A percentile compares a stretch with the other conserved stretches of the same genome.
Evolutionary conservation across 2,888 invertebrate genomes (phyloP).

Genomic region (Eudemis profundana): DNA sequence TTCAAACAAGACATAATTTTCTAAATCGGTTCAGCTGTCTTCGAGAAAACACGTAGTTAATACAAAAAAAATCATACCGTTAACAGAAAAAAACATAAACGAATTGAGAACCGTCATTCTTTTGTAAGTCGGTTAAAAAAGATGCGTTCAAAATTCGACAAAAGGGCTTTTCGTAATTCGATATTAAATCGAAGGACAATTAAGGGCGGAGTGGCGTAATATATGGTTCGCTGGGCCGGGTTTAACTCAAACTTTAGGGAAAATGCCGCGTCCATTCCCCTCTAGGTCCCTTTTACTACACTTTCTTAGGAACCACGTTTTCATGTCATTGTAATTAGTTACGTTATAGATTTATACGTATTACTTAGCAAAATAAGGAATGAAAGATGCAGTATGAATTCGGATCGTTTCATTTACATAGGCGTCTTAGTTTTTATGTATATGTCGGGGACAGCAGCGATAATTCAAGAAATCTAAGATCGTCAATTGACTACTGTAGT

Average conservation of each 20-base stretch:
- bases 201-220: slow-evolving; percentile 24
- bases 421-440: too few species aligned
- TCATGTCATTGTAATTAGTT: slow-evolving; percentile 18
- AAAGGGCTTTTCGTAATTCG: neutral
- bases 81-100: too few species aligned
- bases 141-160: neutral
- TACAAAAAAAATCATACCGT: too few species aligned
- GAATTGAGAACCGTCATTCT: too few species aligned
- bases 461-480: too few species aligned
- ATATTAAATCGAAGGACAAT: slow-evolving; percentile 28
- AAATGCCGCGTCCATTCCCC: slow-evolving; percentile 10
- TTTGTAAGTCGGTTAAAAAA: neutral
- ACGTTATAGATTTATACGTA: slow-evolving; percentile 23
- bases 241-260: slow-evolving; percentile 23
- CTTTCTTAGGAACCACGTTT: slow-evolving; percentile 26
- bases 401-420: too few species aligned
- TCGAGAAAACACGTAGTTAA: too few species aligned
- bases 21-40: too few species aligned
- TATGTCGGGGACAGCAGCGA: too few species aligned
- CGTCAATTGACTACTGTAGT: too few species aligned
- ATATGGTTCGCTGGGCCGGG: slow-evolving; percentile 32
- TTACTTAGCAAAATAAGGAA: neutral
- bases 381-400: too few species aligned
- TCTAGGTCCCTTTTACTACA: slow-evolving; percentile 31
- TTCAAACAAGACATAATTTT: too few species aligned